Percentiles rank a stretch among this genome's conserved stretches.
Evolutionary conservation across 2,797 vertebrate genomes (phyloP).

Genomic region (Masticophis lateralis): DNA sequence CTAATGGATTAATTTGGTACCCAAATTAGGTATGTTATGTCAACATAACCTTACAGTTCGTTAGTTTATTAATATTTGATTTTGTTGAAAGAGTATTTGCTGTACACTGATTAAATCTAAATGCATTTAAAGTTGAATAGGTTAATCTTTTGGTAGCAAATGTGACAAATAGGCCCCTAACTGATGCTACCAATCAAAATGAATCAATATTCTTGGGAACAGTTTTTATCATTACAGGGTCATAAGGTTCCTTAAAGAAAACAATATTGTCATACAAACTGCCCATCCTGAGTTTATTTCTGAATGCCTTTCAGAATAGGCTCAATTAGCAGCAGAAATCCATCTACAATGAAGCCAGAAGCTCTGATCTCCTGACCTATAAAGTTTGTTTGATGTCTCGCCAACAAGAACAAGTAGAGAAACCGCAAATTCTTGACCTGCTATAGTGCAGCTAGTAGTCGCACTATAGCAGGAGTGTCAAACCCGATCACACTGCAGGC

Average conservation of each 20-base stretch:
- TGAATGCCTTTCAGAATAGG: not conserved
- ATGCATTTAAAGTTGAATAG: not conserved
- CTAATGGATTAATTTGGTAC: not conserved
- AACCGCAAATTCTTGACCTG: not conserved
- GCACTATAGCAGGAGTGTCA: not conserved
- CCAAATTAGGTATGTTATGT: not conserved
- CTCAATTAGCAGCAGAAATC: not conserved
- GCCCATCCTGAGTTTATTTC: not conserved
- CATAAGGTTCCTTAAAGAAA: not conserved
- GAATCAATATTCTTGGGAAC: not conserved
- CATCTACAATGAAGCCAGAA: not conserved
- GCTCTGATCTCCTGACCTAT: too few species aligned
- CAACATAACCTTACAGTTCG: not conserved
- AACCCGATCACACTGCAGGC: too few species aligned
- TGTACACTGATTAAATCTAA: not conserved
- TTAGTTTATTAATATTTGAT: not conserved
- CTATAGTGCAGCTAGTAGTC: not conserved
- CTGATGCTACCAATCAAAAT: not conserved
- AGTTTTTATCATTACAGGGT: not conserved
- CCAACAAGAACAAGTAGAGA: not conserved
- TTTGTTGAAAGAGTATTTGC: not conserved
- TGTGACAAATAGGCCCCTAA: not conserved
- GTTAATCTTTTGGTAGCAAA: not conserved
- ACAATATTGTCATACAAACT: not conserved
- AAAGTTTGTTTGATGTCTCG: not conserved